phyloP scores from a whole-genome alignment of 2,113 vertebrate genomes.

The Aix galericulata region DNA sequence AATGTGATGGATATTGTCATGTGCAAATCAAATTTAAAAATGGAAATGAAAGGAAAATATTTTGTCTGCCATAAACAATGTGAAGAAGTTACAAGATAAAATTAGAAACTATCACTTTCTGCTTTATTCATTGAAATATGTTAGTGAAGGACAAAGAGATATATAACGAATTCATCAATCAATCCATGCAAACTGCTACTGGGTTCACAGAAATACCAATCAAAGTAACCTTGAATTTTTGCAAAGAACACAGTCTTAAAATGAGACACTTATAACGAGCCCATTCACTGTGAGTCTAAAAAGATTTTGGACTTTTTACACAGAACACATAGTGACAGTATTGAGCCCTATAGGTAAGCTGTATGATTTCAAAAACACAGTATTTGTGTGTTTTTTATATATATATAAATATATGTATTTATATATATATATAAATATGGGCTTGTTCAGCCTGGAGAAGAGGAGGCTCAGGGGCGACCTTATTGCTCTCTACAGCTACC shows the following conservation, averaged over 20 bases:
- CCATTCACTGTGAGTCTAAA: neutral
- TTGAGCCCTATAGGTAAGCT: neutral
- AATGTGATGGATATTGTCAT: neutral
- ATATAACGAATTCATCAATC: neutral
- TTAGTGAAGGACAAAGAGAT: neutral
- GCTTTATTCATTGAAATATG: neutral
- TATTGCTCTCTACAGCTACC: too few species aligned
- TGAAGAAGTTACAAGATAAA: neutral
- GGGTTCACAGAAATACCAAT: neutral
- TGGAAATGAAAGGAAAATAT: neutral
- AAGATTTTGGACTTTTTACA: neutral
- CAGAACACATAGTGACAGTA: neutral
- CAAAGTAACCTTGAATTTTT: neutral
- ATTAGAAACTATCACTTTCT: neutral
- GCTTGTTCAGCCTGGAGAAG: too few species aligned
- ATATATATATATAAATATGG: too few species aligned
- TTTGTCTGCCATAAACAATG: neutral
- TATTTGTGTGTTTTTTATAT: neutral
- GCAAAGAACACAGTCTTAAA: neutral
- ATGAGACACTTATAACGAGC: neutral
- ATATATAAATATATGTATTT: neutral
- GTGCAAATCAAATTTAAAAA: neutral
- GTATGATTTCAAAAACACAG: neutral
- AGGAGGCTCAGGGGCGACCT: too few species aligned
- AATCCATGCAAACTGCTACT: neutral